Conservation (phyloP, 2,113 vertebrate genomes). For the Callospermophilus lateralis region DNA sequence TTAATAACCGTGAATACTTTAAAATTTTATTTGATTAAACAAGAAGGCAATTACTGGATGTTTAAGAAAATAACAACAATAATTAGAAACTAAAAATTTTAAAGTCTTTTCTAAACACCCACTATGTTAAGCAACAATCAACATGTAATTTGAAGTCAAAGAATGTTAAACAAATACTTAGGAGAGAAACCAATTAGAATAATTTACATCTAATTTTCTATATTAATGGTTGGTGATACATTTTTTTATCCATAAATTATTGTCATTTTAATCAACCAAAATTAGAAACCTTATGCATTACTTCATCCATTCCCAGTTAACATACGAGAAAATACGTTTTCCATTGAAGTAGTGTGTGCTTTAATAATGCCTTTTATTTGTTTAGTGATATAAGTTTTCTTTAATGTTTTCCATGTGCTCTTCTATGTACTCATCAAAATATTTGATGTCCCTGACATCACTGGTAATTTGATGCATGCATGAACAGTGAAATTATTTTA, state of each 20-base stretch:
- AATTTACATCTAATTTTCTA: background rate
- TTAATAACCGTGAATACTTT: background rate
- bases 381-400: background rate
- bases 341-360: background rate
- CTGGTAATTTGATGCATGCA: slow-evolving; percentile 43
- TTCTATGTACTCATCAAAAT: slow-evolving; percentile 27
- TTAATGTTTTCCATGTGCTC: slow-evolving; percentile 29
- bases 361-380: slow-evolving; percentile 28
- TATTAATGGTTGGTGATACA: background rate
- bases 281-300: background rate
- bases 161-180: background rate
- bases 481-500: slow-evolving; percentile 41
- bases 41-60: background rate
- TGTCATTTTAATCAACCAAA: slow-evolving; percentile 28
- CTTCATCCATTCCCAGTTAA: background rate
- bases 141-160: background rate
- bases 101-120: background rate
- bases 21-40: background rate
- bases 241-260: background rate
- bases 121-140: background rate
- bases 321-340: background rate
- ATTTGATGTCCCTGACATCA: slow-evolving; percentile 38
- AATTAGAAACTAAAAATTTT: background rate
- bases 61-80: background rate
- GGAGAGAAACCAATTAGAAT: background rate